Evolutionary conservation across 2,113 vertebrate genomes (phyloP).

Genomic region (Poeciliopsis occidentalis): DNA sequence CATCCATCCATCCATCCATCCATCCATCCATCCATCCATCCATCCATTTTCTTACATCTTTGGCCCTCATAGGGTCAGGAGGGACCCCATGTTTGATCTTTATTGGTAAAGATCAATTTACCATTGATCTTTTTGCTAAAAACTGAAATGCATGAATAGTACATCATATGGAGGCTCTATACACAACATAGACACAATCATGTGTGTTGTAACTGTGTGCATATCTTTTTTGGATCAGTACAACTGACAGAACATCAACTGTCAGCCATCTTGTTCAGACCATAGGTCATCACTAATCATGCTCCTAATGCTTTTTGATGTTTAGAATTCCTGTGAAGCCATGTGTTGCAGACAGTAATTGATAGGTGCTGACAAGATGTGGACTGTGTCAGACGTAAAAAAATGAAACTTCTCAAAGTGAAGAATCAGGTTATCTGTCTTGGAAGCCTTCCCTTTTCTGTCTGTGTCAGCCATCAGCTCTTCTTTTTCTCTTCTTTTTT

Average conservation of each 20-base stretch:
- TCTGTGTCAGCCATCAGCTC: conserved; percentile 56
- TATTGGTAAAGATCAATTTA: too few relatives aligned
- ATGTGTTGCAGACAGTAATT: conserved; percentile 61
- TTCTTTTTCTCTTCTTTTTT: conserved; percentile 52
- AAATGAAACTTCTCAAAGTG: conserved; percentile 59
- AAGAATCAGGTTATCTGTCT: conserved; percentile 62
- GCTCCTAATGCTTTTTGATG: conserved; percentile 33
- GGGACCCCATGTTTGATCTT: too few relatives aligned
- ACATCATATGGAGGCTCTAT: too few relatives aligned
- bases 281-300: conserved; percentile 48
- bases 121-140: not conserved
- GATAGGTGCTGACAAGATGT: conserved; percentile 61
- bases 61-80: too few relatives aligned
- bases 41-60: too few relatives aligned
- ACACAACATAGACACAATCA: not conserved
- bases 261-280: conserved; percentile 35
- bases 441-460: conserved; percentile 46
- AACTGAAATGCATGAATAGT: not conserved
- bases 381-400: conserved; percentile 58
- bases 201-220: too few relatives aligned
- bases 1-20: too few relatives aligned
- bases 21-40: too few relatives aligned
- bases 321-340: conserved; percentile 35
- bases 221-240: conserved; percentile 9
- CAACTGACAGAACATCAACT: conserved; percentile 34